Base-by-base conservation (phyloP, 2,888 invertebrate species). In the Sycophila texana region DNA sequence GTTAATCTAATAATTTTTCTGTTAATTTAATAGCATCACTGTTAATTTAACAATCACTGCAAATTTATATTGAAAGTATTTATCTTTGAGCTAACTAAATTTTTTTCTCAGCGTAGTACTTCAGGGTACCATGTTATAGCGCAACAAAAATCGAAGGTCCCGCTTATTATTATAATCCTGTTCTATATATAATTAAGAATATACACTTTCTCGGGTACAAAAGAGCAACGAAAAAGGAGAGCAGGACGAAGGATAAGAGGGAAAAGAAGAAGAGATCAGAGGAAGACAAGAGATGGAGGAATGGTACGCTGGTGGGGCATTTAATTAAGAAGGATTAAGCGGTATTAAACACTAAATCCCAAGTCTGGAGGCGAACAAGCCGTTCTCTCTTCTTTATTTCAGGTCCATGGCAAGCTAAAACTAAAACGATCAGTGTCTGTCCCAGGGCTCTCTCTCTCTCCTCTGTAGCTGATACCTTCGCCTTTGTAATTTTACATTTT, bases 271-370 rank as follows among this genome's bases (percentile, higher is more conserved):
- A 51, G 12, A 72, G 77, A 75, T 65, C 51, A 65, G 68, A 67
- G 65, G 22, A 63, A 53, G 55, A 30, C 67, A 58, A 51, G 26
- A 77, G 68, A 72, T 47, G 77, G 83, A 83, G 83, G 82, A 79
- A 67, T 65, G 66, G 57, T 47, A 39, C 10, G 68, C 68, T 67
- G 73, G 63, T 76, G 68, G 68, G 63, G 83, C 84, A 86, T 86
- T 89, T 89, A 88, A 89, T 89, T 88, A 87, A 85, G 86, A 86
- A 85, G 86, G 87, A 88, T 88, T 87, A 89, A 87, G 84, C 83
- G 82, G 84, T 83, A 83, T 83, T 86, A 85, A 85, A 84, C 80
- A 84, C 81, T 84, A 84, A 86, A 84, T 83, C 83, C 80, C 67
- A 83, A 84, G 84, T 84, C 83, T 81, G 78, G 80, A 79, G 80